These are phyloP conservation scores for Agriopis marginaria DNA, from an alignment of 2,888 invertebrate genomes.

Conservation along the genomic window DNA sequence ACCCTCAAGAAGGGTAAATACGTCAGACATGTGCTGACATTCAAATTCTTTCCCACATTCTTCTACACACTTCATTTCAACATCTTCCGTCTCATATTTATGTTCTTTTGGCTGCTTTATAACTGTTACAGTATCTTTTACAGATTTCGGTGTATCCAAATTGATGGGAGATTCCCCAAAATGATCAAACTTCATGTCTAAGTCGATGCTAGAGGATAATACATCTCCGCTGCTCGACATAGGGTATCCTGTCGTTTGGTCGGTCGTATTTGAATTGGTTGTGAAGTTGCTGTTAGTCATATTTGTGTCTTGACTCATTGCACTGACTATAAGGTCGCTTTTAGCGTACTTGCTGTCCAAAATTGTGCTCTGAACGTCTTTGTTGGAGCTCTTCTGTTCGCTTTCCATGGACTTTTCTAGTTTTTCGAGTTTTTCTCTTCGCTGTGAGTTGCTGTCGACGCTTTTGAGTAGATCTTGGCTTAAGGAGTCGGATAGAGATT, in stretches of 20 bases:
- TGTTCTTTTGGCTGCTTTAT: constrained; percentile 57
- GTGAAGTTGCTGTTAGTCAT: constrained; percentile 81
- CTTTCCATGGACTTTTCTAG: constrained; percentile 72
- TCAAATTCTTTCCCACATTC: constrained; percentile 62
- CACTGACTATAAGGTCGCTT: constrained; percentile 68
- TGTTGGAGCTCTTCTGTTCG: constrained; percentile 74
- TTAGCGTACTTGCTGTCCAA: constrained; percentile 72
- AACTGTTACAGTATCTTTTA: constrained; percentile 42
- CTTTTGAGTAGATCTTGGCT: constrained; percentile 78
- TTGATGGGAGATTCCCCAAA: constrained; percentile 84
- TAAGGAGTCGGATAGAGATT: constrained; percentile 78
- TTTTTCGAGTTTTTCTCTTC: constrained; percentile 66
- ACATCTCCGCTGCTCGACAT: constrained; percentile 78
- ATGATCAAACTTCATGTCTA: constrained; percentile 89
- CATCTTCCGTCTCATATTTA: constrained; percentile 64
- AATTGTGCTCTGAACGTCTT: constrained; percentile 73
- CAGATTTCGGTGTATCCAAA: constrained; percentile 62
- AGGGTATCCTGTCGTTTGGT: constrained; percentile 75
- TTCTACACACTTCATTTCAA: constrained; percentile 48
- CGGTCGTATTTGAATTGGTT: constrained; percentile 78
- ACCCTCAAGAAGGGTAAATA: constrained; percentile 88
- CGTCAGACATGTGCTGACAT: constrained; percentile 89
- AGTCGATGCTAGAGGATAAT: constrained; percentile 74
- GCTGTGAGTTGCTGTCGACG: constrained; percentile 61
- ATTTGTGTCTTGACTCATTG: constrained; percentile 71